Evolutionary conservation across 2,797 vertebrate species (phyloP).

Genomic region (Pagetopsis macropterus): DNA sequence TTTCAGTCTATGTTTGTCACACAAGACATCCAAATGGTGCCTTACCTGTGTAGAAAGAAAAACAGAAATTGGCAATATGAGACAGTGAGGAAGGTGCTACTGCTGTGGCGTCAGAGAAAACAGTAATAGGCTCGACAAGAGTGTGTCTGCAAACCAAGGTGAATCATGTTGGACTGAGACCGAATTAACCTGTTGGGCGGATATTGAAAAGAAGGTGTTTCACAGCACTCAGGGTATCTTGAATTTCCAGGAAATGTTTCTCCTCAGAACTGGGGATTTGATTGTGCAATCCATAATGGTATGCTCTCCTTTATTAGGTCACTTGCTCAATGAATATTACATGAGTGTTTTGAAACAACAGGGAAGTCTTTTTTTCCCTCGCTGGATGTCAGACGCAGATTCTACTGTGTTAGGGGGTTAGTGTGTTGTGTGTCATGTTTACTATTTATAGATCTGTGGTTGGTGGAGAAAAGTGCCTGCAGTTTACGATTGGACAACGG

Average conservation of each 20-base stretch:
- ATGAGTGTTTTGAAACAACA: slow-evolving; percentile 12
- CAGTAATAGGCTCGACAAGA: slow-evolving; percentile 47
- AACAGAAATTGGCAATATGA: slow-evolving; percentile 24
- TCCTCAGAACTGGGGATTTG: slow-evolving; percentile 11
- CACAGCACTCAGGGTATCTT: not conserved
- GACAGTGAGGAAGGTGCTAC: slow-evolving; percentile 40
- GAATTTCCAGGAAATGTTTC: slow-evolving; percentile 17
- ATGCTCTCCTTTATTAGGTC: slow-evolving; percentile 12
- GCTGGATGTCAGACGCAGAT: slow-evolving; percentile 25
- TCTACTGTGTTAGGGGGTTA: not conserved
- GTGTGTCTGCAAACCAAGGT: slow-evolving; percentile 44
- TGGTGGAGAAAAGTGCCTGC: slow-evolving; percentile 13
- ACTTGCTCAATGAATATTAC: slow-evolving; percentile 23
- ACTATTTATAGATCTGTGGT: slow-evolving; percentile 45
- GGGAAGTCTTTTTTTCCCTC: slow-evolving; percentile 4
- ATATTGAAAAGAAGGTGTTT: slow-evolving; percentile 24
- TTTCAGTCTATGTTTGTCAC: slow-evolving; percentile 32
- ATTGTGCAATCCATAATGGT: slow-evolving; percentile 22
- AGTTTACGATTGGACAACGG: slow-evolving; percentile 23
- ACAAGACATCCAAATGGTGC: slow-evolving; percentile 17
- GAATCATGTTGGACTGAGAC: slow-evolving; percentile 40
- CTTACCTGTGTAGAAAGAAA: slow-evolving; percentile 24
- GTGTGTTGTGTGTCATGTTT: slow-evolving; percentile 21
- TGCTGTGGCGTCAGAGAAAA: slow-evolving; percentile 57
- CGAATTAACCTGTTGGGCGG: slow-evolving; percentile 55